Conservation (phyloP, 1,140 invertebrate species). For the Hycleus cichorii region DNA sequence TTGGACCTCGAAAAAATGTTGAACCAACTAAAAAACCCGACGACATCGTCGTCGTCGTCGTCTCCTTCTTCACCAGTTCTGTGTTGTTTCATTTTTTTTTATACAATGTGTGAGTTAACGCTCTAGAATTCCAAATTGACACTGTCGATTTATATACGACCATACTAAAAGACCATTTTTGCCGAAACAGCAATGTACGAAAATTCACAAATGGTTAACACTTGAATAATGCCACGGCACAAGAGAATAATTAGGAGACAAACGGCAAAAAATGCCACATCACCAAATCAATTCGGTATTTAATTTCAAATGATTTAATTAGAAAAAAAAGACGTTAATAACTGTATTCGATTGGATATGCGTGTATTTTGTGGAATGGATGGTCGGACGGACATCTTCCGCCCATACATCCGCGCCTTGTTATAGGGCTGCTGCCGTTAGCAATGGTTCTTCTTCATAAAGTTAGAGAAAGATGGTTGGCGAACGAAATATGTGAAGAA, state of each 20-base stretch:
- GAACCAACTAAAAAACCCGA: slow-evolving; percentile 25
- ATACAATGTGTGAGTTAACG: slow-evolving; percentile 29
- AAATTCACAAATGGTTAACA: too few relatives aligned
- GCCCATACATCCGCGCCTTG: slow-evolving; percentile 30
- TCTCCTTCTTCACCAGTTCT: too few relatives aligned
- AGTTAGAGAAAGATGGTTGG: background rate
- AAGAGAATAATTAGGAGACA: too few relatives aligned
- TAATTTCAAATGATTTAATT: too few relatives aligned
- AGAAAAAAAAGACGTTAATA: slow-evolving; percentile 2
- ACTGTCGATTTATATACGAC: slow-evolving; percentile 31
- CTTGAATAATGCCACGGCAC: too few relatives aligned
- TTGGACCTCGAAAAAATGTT: slow-evolving; percentile 31
- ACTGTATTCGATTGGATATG: slow-evolving; percentile 3
- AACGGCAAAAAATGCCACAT: too few relatives aligned
- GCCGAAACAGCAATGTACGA: background rate
- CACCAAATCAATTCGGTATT: too few relatives aligned
- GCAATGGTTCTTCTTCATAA: background rate
- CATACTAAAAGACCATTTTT: slow-evolving; percentile 9
- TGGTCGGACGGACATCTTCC: slow-evolving; percentile 21
- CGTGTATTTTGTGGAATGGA: slow-evolving; percentile 13
- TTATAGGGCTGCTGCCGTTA: slow-evolving; percentile 21
- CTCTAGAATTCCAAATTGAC: slow-evolving; percentile 35
- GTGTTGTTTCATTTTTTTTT: background rate
- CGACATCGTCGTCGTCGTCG: background rate
- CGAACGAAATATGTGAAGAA: slow-evolving; percentile 1